These are phyloP conservation scores for Matsumurasca onukii DNA, from an alignment of 1,140 invertebrate species.

Conservation along the genomic window DNA sequence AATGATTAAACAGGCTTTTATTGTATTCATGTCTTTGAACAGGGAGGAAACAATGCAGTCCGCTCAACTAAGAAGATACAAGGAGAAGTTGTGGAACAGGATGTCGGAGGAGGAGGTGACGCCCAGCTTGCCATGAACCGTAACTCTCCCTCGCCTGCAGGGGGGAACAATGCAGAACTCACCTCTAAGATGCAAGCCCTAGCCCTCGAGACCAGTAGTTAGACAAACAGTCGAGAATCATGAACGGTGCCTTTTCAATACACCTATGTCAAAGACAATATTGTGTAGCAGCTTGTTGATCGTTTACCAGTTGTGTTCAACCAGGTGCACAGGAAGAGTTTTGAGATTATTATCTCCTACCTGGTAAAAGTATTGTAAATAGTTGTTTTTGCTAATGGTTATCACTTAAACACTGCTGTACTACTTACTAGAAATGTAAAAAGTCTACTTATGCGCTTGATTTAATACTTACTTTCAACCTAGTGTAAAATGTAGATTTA, in stretches of 20 bases:
- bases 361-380: slow-evolving; percentile 17
- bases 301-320: slow-evolving; percentile 18
- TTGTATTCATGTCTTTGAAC: neutral
- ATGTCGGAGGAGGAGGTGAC: neutral
- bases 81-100: neutral
- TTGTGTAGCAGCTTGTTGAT: neutral
- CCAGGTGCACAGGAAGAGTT: slow-evolving; percentile 2
- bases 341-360: neutral
- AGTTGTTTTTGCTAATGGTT: neutral
- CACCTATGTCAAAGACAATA: slow-evolving; percentile 10
- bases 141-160: neutral
- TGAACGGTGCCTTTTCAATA: slow-evolving; percentile 12
- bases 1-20: too few relatives aligned
- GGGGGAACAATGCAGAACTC: neutral
- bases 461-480: too few relatives aligned
- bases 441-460: too few relatives aligned
- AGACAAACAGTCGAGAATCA: neutral
- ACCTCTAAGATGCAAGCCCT: slow-evolving; percentile 17
- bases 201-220: neutral
- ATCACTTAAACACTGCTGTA: slow-evolving; percentile 17
- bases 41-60: neutral
- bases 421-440: neutral
- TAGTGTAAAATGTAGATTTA: too few relatives aligned
- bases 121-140: neutral
- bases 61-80: neutral